A percentile compares a stretch with the other conserved stretches of the same genome.
phyloP scores from a whole-genome alignment of 2,797 vertebrate species.

The Phylloscopus collybita region DNA sequence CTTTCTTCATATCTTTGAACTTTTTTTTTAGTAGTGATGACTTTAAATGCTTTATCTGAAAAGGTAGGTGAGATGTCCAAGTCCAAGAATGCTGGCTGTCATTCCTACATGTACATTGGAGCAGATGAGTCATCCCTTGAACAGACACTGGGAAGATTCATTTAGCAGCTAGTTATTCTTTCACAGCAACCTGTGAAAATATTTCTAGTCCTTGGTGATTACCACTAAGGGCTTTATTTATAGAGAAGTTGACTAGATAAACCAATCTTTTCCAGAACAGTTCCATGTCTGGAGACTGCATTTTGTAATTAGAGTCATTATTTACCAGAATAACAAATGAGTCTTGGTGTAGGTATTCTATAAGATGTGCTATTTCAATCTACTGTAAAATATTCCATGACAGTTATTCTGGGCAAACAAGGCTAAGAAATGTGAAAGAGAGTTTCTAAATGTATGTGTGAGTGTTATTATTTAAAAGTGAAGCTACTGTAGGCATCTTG shows the following conservation, averaged over 20 bases:
- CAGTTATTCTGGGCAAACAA: not conserved
- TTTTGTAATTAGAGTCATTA: not conserved
- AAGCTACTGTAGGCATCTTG: not conserved
- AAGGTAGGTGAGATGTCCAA: not conserved
- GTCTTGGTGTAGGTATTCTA: not conserved
- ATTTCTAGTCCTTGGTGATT: slow-evolving; percentile 7
- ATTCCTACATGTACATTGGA: not conserved
- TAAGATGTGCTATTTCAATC: not conserved
- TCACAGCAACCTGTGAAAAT: slow-evolving; percentile 40
- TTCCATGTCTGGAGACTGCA: not conserved
- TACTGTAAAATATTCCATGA: not conserved
- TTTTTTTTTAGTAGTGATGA: not conserved
- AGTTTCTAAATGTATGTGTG: not conserved
- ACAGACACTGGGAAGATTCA: not conserved
- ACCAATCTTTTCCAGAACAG: not conserved
- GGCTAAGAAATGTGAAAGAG: not conserved
- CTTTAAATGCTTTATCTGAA: slow-evolving; percentile 7
- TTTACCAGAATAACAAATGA: not conserved
- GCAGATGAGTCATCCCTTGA: slow-evolving; percentile 33
- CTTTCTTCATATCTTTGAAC: not conserved
- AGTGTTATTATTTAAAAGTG: not conserved
- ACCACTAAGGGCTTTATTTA: slow-evolving; percentile 15
- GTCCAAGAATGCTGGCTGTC: not conserved
- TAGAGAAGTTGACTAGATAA: not conserved
- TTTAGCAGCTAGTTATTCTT: slow-evolving; percentile 45